These are phyloP conservation scores for Shinisaurus crocodilurus DNA, from an alignment of 2,113 vertebrate genomes.

Conservation along the genomic window DNA sequence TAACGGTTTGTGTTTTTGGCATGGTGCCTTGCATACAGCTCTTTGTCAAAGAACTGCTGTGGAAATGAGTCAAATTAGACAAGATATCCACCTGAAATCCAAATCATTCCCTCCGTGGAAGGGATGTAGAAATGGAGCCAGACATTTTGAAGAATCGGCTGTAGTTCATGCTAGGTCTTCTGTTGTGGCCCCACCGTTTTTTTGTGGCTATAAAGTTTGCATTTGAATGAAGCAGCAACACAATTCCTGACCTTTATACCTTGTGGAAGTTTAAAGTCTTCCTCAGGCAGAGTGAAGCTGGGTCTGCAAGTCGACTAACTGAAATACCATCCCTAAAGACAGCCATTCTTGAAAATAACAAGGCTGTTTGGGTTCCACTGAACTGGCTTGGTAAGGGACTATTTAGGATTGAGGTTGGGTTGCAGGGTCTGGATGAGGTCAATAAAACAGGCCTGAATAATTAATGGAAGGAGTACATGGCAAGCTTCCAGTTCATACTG, in stretches of 20 bases:
- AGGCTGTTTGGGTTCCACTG: background rate
- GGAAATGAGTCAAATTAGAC: background rate
- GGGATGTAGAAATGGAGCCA: slow-evolving; percentile 11
- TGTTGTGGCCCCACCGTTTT: background rate
- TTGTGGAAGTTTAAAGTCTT: slow-evolving; percentile 9
- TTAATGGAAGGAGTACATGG: background rate
- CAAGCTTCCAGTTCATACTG: accelerated
- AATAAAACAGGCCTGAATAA: background rate
- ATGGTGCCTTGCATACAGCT: accelerated
- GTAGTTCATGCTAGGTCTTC: background rate
- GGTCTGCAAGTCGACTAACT: background rate
- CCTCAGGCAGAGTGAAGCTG: background rate
- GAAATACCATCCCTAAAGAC: slow-evolving; percentile 5
- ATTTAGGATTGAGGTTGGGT: background rate
- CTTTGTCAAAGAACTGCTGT: background rate
- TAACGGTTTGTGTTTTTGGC: background rate
- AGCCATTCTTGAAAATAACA: background rate
- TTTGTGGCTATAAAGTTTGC: slow-evolving; percentile 1
- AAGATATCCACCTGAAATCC: background rate
- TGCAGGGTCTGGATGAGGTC: background rate
- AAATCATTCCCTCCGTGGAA: background rate
- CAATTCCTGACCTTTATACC: background rate
- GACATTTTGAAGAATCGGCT: background rate
- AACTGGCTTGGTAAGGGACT: background rate
- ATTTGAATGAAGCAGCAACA: background rate